phyloP scores from a whole-genome alignment of 2,888 invertebrate species.

The Campoplex capitator region DNA sequence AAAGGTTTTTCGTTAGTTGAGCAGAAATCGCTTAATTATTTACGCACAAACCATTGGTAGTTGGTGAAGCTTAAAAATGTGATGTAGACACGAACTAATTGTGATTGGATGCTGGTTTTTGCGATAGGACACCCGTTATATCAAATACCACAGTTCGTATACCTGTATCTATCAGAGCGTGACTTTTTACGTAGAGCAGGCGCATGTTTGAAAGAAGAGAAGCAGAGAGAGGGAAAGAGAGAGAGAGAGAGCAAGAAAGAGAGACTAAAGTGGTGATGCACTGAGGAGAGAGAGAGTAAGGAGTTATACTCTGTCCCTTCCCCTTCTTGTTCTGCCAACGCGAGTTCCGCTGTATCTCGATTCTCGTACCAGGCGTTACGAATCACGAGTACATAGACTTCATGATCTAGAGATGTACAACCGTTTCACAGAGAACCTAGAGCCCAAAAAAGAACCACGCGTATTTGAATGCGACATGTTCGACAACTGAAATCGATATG shows the following conservation, averaged over 20 bases:
- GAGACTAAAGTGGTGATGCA: conserved; percentile 26
- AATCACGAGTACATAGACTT: conserved; percentile 50
- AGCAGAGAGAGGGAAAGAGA: conserved; percentile 42
- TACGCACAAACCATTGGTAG: neutral
- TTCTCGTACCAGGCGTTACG: conserved; percentile 51
- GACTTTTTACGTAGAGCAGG: conserved; percentile 81
- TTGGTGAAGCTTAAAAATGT: neutral
- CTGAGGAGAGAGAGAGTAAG: conserved; percentile 36
- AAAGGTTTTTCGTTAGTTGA: neutral
- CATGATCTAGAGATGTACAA: conserved; percentile 42
- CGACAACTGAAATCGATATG: neutral
- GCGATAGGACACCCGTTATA: conserved; percentile 77
- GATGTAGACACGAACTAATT: neutral
- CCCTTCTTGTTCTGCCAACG: conserved; percentile 20
- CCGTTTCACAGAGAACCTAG: conserved; percentile 62
- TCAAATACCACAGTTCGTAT: conserved; percentile 71
- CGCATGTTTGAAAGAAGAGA: conserved; percentile 59
- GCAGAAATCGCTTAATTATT: neutral
- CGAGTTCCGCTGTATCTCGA: conserved; percentile 29
- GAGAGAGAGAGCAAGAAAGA: conserved; percentile 44
- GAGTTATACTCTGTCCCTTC: conserved; percentile 57
- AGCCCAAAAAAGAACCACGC: neutral
- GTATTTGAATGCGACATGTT: neutral
- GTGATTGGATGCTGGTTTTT: neutral
- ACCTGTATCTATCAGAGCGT: conserved; percentile 79